Percentiles rank a stretch among this genome's conserved stretches.
phyloP scores from a whole-genome alignment of 2,113 vertebrate species.

The Corynorhinus townsendii region DNA sequence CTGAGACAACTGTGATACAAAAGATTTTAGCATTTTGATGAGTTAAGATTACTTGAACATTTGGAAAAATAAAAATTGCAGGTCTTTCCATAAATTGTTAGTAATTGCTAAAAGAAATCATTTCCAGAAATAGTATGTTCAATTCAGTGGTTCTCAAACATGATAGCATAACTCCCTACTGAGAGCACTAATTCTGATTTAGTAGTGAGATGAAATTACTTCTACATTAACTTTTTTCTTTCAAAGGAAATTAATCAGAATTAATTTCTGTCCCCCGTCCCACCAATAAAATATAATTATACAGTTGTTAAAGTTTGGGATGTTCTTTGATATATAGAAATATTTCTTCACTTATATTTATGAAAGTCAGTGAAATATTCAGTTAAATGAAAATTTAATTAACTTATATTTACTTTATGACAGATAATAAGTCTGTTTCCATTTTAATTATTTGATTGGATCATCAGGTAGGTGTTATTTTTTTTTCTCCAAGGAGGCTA shows the following conservation, averaged over 20 bases:
- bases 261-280: neutral
- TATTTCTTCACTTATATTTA: slow-evolving; percentile 23
- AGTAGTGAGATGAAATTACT: slow-evolving; percentile 25
- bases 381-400: neutral
- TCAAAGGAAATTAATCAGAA: slow-evolving; percentile 44
- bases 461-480: neutral
- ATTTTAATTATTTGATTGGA: slow-evolving; percentile 17
- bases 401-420: neutral
- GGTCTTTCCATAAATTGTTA: slow-evolving; percentile 60
- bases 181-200: slow-evolving; percentile 51
- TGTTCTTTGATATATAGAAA: neutral
- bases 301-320: neutral
- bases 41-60: slow-evolving; percentile 53
- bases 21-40: slow-evolving; percentile 66
- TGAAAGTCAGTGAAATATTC: neutral
- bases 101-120: slow-evolving; percentile 59
- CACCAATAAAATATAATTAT: slow-evolving; percentile 13
- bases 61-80: slow-evolving; percentile 54
- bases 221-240: slow-evolving; percentile 48
- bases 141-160: slow-evolving; percentile 29
- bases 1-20: slow-evolving; percentile 30
- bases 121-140: slow-evolving; percentile 55
- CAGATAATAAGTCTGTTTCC: neutral
- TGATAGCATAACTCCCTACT: slow-evolving; percentile 32
- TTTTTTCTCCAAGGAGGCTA: neutral